These are phyloP conservation scores for Mnemiopsis leidyi DNA, from an alignment of 37 sponge, comb jelly and placozoan species.

Conservation along the genomic window DNA sequence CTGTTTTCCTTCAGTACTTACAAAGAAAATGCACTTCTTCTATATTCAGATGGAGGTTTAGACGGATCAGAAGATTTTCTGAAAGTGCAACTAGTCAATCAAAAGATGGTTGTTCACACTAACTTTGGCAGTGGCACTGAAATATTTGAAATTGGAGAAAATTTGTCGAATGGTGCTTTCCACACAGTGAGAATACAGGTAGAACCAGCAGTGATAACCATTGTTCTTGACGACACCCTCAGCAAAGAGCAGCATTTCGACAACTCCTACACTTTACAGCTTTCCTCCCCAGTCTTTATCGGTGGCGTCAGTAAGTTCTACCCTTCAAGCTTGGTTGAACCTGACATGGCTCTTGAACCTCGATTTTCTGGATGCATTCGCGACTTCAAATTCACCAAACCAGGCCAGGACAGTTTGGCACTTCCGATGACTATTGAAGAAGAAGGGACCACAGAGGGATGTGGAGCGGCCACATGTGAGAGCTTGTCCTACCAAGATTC, in stretches of 20 bases:
- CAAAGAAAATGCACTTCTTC: background rate
- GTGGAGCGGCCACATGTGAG: background rate
- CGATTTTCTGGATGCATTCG: conserved; percentile 25
- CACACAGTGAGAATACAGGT: background rate
- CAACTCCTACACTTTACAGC: background rate
- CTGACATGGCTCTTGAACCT: background rate
- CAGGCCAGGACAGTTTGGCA: background rate
- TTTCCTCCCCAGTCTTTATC: background rate
- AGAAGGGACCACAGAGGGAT: conserved; percentile 19
- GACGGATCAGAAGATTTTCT: background rate
- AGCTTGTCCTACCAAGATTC: background rate
- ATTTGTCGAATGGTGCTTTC: background rate
- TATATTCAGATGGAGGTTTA: conserved; percentile 6
- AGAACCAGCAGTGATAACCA: background rate
- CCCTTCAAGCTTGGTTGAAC: background rate
- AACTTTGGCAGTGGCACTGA: conserved; percentile 38
- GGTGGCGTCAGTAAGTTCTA: background rate
- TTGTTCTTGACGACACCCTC: background rate
- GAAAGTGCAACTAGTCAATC: conserved; percentile 11
- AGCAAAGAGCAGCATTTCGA: conserved; percentile 30
- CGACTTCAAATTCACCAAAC: background rate
- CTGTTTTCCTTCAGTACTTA: background rate
- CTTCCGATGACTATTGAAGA: background rate
- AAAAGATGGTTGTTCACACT: background rate
- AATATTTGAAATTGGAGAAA: background rate